Conservation (phyloP, 2,888 invertebrate species). For the Pammene fasciana region DNA sequence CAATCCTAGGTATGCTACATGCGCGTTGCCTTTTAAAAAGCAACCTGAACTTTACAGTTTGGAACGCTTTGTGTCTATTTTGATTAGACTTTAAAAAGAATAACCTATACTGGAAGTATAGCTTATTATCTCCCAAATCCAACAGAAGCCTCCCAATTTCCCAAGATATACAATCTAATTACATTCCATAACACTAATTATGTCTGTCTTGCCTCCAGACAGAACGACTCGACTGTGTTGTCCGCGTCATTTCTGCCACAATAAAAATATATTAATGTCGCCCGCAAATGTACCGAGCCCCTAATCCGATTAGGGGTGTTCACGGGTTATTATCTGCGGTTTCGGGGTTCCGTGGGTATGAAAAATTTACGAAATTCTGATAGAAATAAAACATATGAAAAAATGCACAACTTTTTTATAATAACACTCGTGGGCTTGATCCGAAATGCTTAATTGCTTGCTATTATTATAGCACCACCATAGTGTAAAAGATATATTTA, state of each 20-base stretch:
- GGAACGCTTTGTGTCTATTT: no score
- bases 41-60: no score
- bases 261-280: slow-evolving; percentile 80
- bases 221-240: slow-evolving; percentile 70
- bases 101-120: no score
- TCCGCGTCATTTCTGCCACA: slow-evolving; percentile 73
- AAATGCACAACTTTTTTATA: no score
- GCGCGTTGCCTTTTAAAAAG: no score
- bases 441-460: no score
- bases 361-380: neutral
- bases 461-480: no score
- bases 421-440: no score
- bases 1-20: no score
- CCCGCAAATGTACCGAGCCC: slow-evolving; percentile 66
- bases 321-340: slow-evolving; percentile 76
- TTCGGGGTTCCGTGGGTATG: neutral
- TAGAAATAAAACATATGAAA: no score
- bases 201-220: slow-evolving; percentile 35
- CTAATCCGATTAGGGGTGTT: slow-evolving; percentile 72
- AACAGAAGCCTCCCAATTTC: neutral
- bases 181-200: slow-evolving; percentile 41
- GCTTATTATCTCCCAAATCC: neutral
- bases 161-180: slow-evolving; percentile 32
- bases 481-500: no score
- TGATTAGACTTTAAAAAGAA: no score